Percentiles rank a stretch among this genome's conserved stretches.
Conservation (phyloP, 1,140 invertebrate genomes). For the Tachypleus tridentatus region DNA sequence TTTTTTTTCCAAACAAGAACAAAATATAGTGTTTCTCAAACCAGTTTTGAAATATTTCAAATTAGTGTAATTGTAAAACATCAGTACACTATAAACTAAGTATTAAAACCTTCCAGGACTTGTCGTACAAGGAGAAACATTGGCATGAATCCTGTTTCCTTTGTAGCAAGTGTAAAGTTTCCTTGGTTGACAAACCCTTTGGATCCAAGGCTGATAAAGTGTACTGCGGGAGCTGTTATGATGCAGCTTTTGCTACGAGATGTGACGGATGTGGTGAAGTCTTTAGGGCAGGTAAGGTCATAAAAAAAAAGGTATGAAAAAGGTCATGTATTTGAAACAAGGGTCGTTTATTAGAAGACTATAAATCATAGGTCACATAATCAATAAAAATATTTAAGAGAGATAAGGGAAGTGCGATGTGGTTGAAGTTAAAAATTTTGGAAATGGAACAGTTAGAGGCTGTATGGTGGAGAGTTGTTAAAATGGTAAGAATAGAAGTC, state of each 20-base stretch:
- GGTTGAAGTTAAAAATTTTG: too few relatives aligned
- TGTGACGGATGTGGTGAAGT: conserved; percentile 98
- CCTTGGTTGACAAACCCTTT: conserved; percentile 94
- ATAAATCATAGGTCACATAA: too few relatives aligned
- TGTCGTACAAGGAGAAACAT: conserved; percentile 99
- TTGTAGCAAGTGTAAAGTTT: conserved; percentile 93
- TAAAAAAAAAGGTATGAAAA: not conserved
- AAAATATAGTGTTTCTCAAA: conserved; percentile 5
- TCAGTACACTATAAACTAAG: not conserved
- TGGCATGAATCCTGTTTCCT: conserved; percentile 99
- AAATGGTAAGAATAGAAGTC: too few relatives aligned
- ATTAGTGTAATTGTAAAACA: not conserved
- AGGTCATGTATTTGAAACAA: too few relatives aligned
- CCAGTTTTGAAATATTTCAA: too few relatives aligned
- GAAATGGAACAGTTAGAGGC: too few relatives aligned
- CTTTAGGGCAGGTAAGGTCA: conserved; percentile 83
- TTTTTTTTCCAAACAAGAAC: conserved; percentile 1
- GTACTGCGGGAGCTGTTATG: conserved; percentile 98
- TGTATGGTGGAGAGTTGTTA: too few relatives aligned
- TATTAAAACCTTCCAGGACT: conserved; percentile 58
- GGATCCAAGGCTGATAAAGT: conserved; percentile 89
- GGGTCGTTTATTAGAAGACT: too few relatives aligned
- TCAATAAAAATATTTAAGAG: too few relatives aligned
- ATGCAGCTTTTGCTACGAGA: conserved; percentile 93
- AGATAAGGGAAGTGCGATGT: too few relatives aligned